A percentile compares a stretch with the other conserved stretches of the same genome.
Conservation (phyloP, 1,140 invertebrate genomes). For the Callitettix versicolor region DNA sequence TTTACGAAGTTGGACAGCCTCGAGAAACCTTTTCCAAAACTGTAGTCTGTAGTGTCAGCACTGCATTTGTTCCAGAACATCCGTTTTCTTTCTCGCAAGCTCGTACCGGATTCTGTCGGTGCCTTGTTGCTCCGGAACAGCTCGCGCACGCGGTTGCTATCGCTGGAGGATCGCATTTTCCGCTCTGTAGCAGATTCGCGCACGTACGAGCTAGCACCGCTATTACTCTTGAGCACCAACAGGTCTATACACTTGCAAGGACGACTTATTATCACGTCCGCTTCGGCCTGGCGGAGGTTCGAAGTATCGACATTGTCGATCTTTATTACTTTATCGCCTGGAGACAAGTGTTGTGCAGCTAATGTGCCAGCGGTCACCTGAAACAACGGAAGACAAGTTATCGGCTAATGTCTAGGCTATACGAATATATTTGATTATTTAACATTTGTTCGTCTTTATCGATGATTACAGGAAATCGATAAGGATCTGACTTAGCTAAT, state of each 20-base stretch:
- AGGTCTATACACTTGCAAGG: conserved; percentile 17
- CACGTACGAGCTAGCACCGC: neutral
- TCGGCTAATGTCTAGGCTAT: neutral
- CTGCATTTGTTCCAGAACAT: neutral
- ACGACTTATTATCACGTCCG: conserved; percentile 5
- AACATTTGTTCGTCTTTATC: too few species aligned
- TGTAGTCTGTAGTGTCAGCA: neutral
- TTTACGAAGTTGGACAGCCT: neutral
- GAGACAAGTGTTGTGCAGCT: conserved; percentile 18
- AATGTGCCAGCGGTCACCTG: conserved; percentile 19
- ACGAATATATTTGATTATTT: too few species aligned
- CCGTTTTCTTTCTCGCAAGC: neutral
- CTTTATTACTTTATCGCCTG: conserved; percentile 17
- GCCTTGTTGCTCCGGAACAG: neutral
- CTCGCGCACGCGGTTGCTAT: neutral
- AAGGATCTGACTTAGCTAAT: too few species aligned
- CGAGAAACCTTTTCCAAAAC: neutral
- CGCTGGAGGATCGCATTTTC: neutral
- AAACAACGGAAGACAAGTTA: neutral
- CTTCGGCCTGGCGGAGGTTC: conserved; percentile 8
- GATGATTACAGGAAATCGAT: too few species aligned
- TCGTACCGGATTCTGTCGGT: neutral
- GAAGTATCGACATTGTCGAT: conserved; percentile 19
- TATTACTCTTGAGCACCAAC: conserved; percentile 14
- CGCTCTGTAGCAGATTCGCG: neutral